A percentile compares a stretch with the other conserved stretches of the same genome.
These are phyloP conservation scores for Rhinoderma darwinii DNA, from an alignment of 2,113 vertebrate species.

Conservation along the genomic window DNA sequence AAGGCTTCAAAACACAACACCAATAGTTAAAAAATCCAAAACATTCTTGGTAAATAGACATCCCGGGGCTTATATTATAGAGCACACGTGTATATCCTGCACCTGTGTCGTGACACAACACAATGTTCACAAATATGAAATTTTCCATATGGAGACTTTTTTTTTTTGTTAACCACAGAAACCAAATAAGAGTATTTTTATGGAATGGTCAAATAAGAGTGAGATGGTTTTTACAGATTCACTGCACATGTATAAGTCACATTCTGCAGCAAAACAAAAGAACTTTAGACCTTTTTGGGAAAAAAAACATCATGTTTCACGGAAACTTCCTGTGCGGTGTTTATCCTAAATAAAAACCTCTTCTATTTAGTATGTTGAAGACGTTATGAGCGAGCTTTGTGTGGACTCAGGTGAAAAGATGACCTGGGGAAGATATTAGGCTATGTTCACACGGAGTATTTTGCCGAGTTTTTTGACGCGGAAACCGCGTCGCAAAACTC, in stretches of 20 bases:
- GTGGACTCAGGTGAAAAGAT: neutral
- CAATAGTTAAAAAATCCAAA: neutral
- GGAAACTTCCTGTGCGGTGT: conserved; percentile 21
- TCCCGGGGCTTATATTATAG: neutral
- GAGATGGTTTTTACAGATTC: conserved; percentile 27
- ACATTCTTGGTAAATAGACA: neutral
- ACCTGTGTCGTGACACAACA: neutral
- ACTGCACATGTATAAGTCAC: neutral
- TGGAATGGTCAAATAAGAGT: neutral
- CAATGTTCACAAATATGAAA: conserved; percentile 28
- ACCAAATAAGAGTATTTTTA: conserved; percentile 46
- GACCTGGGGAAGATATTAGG: neutral
- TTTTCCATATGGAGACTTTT: conserved; percentile 25
- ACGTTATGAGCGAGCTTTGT: neutral
- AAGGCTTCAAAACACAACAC: too few species aligned
- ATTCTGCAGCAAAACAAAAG: conserved; percentile 27
- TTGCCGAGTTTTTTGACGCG: too few species aligned
- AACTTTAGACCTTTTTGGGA: conserved; percentile 20
- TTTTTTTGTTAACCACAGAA: neutral
- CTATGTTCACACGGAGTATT: too few species aligned
- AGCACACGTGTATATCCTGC: neutral
- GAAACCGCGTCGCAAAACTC: too few species aligned
- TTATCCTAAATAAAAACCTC: conserved; percentile 14
- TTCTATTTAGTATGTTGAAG: too few species aligned
- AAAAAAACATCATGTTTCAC: conserved; percentile 16